phyloP scores from a whole-genome alignment of 1,140 invertebrate genomes.

The Spodoptera litura region DNA sequence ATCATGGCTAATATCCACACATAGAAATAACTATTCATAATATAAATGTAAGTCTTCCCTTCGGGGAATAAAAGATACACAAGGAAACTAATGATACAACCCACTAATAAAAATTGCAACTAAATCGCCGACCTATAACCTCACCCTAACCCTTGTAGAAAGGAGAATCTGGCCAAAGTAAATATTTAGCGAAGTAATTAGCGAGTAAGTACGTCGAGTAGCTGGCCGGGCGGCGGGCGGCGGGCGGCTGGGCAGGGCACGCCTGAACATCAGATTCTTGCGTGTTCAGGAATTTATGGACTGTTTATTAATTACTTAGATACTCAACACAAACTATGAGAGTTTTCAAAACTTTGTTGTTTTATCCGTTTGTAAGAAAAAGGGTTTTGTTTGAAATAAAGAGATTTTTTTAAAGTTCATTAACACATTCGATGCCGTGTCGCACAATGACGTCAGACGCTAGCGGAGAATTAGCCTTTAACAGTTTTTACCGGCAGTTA shows the following conservation, averaged over 20 bases:
- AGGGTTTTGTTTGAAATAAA: not conserved
- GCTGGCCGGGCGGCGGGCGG: not conserved
- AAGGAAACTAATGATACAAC: no score
- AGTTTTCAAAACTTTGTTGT: not conserved
- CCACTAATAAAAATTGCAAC: not conserved
- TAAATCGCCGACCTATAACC: not conserved
- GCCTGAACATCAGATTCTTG: conserved; percentile 24
- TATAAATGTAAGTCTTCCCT: no score
- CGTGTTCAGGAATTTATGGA: conserved; percentile 33
- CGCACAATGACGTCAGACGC: no score
- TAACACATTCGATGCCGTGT: no score
- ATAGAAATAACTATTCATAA: no score
- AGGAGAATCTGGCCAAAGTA: conserved; percentile 69
- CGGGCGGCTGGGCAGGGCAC: not conserved
- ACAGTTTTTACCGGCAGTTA: no score
- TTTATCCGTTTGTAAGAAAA: not conserved
- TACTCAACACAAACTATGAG: conserved; percentile 30
- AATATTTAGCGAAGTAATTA: conserved; percentile 77
- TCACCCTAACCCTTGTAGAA: conserved; percentile 52
- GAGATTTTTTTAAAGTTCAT: not conserved
- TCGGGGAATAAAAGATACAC: no score
- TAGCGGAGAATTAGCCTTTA: no score
- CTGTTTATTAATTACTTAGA: conserved; percentile 42
- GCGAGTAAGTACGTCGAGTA: conserved; percentile 49
- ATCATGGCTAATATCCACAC: no score